These are phyloP conservation scores for Drosophila simulans DNA, from an alignment of 1,140 invertebrate species.

Conservation along the genomic window DNA sequence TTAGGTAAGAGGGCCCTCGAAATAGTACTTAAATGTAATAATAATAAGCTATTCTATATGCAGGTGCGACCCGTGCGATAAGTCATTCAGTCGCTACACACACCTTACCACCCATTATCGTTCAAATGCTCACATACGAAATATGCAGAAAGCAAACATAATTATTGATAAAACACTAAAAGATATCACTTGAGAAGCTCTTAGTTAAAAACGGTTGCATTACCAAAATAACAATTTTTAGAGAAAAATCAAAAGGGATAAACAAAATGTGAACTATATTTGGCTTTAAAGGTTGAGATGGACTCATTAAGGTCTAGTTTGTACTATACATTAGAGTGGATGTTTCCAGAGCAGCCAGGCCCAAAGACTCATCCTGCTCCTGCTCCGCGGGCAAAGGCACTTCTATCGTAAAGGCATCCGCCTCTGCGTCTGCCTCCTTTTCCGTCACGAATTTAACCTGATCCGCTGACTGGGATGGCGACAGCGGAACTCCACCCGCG, in stretches of 20 bases:
- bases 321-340: conserved; percentile 30
- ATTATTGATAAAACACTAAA: neutral
- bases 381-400: conserved; percentile 31
- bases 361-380: conserved; percentile 20
- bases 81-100: conserved; percentile 52
- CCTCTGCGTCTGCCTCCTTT: conserved; percentile 3
- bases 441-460: neutral
- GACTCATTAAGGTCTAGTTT: conserved; percentile 9
- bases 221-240: neutral
- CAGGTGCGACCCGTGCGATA: conserved; percentile 58
- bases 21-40: neutral
- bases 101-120: conserved; percentile 59
- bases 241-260: neutral
- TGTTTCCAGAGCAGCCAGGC: conserved; percentile 12
- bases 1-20: conserved; percentile 53
- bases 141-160: conserved; percentile 19
- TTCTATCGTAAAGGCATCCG: conserved; percentile 24
- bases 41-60: neutral
- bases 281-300: conserved; percentile 17
- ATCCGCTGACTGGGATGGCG: conserved; percentile 6
- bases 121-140: conserved; percentile 60
- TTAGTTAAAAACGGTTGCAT: neutral
- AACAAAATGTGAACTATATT: conserved; percentile 9
- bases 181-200: neutral
- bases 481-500: conserved; percentile 6